Percentiles rank a stretch among this genome's conserved stretches.
These are phyloP conservation scores for Pristionchus mayeri DNA, from an alignment of 2,888 invertebrate genomes.

Conservation along the genomic window DNA sequence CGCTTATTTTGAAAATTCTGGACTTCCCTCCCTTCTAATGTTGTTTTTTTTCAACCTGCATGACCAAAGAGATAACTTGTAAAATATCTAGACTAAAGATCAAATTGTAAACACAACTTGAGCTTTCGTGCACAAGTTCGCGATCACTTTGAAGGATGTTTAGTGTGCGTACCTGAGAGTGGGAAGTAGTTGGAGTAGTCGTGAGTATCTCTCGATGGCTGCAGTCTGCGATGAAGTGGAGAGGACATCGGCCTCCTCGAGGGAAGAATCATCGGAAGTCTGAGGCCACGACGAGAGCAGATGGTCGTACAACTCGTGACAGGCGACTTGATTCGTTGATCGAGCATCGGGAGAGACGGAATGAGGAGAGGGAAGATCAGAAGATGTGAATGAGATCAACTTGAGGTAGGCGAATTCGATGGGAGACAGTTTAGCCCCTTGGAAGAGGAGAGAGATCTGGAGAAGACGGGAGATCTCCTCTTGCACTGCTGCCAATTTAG, in stretches of 20 bases:
- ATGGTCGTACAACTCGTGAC: conserved; percentile 80
- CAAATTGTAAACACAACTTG: too few relatives aligned
- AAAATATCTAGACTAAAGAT: too few relatives aligned
- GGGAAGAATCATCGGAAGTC: conserved; percentile 63
- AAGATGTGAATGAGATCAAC: conserved; percentile 72
- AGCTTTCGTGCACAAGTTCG: too few relatives aligned
- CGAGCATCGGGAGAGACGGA: conserved; percentile 80
- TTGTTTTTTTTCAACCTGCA: too few relatives aligned
- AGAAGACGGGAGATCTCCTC: conserved; percentile 54
- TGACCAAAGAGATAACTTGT: too few relatives aligned
- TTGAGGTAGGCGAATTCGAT: conserved; percentile 75
- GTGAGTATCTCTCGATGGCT: conserved; percentile 65
- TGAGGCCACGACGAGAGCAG: conserved; percentile 59
- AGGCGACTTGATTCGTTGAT: conserved; percentile 82
- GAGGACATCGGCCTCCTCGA: conserved; percentile 65
- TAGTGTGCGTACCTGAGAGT: conserved; percentile 77
- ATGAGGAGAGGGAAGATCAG: conserved; percentile 80
- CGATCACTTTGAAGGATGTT: too few relatives aligned
- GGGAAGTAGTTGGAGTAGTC: conserved; percentile 79
- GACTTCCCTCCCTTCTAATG: too few relatives aligned
- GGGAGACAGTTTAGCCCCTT: conserved; percentile 60
- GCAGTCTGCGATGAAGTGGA: conserved; percentile 56
- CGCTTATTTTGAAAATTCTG: too few relatives aligned
- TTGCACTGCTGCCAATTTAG: neutral
- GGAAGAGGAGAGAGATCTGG: conserved; percentile 58